Evolutionary conservation across 2,797 vertebrate genomes (phyloP), one percentile per base, ranked within the genome.

Genomic region (Sebastolobus altivelis): DNA sequence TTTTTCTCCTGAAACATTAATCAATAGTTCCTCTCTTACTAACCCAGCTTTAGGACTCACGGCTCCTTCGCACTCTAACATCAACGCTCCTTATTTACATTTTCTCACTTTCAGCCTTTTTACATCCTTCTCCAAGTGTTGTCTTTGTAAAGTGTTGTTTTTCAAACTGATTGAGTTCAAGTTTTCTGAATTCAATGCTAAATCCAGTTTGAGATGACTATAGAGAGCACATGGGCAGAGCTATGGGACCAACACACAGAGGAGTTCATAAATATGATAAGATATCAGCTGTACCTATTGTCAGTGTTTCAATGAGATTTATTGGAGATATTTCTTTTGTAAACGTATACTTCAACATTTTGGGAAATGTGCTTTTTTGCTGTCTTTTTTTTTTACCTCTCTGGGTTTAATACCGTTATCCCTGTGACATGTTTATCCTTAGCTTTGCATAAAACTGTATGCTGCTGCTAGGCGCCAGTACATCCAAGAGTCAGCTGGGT

Each of bases 31-130:
- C 40, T 84, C 54, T 86, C 67, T 84, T 10, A 88, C 90, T 93
- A 93, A 95, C 88, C 79, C 78, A 69, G 81, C 90, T 89, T 81
- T 31, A 85, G 85, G 87, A 86, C 65, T 86, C 77, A 20, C 4
- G 77, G 82, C 83, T 84, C 55, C 43, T 75, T 72, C 25, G 9
- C 81, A 77, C 73, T 40, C 82, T 91, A 90, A 92, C 87, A 83
- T 69, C 76, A 59, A 68, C 55, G 31, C 80, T 85, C 62, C 61
- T 76, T 14, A 60, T 81, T 82, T 68, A 79, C 65, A 77, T 76
- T 72, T 81, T 81, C 59, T 79, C 43, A 6, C 54, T 81, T 83
- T 81, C 66, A 81, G 73, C 58, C 80, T 82, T 68, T 86, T 83
- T 38, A 72, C 59, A 12, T 67, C 40, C 43, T 54, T 67, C 25